A percentile compares a stretch with the other conserved stretches of the same genome.
phyloP scores from a whole-genome alignment of 2,888 invertebrate genomes.

The Iphiclides podalirius region DNA sequence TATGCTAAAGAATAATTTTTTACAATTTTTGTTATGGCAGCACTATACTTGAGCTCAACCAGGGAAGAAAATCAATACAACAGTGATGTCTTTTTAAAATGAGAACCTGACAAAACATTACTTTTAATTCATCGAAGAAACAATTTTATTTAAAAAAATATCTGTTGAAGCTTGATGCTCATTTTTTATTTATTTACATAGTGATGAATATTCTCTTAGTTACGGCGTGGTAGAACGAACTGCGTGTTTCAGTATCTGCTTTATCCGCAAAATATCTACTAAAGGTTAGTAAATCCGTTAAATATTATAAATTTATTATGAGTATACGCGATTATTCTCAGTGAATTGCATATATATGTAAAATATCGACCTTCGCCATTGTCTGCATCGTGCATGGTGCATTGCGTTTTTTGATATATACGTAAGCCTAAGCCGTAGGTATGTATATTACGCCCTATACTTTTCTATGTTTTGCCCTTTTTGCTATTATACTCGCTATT shows the following conservation, averaged over 20 bases:
- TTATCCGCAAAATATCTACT: slow-evolving; percentile 68
- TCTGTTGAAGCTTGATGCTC: slow-evolving; percentile 75
- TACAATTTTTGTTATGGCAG: slow-evolving; percentile 24
- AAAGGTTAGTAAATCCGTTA: slow-evolving; percentile 62
- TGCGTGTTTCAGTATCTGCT: slow-evolving; percentile 66
- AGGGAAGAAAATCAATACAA: slow-evolving; percentile 75
- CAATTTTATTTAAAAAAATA: slow-evolving; percentile 71
- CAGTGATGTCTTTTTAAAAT: slow-evolving; percentile 77
- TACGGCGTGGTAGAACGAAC: slow-evolving; percentile 78
- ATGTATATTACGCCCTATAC: slow-evolving; percentile 22
- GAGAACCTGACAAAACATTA: slow-evolving; percentile 78
- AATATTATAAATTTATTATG: slow-evolving; percentile 22
- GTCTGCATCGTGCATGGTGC: slow-evolving; percentile 80
- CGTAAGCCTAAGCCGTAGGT: slow-evolving; percentile 39
- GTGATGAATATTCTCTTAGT: slow-evolving; percentile 78
- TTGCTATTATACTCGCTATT: background rate
- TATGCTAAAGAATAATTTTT: too few species aligned
- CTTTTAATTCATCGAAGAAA: slow-evolving; percentile 69
- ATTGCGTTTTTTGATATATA: slow-evolving; percentile 68
- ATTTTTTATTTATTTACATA: slow-evolving; percentile 80
- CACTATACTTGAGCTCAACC: slow-evolving; percentile 38
- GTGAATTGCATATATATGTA: slow-evolving; percentile 43
- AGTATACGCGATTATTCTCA: slow-evolving; percentile 29
- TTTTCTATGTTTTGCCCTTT: slow-evolving; percentile 16
- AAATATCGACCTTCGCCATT: slow-evolving; percentile 78